Base-by-base conservation (phyloP, 2,113 vertebrate genomes). In the Xyrauchen texanus region DNA sequence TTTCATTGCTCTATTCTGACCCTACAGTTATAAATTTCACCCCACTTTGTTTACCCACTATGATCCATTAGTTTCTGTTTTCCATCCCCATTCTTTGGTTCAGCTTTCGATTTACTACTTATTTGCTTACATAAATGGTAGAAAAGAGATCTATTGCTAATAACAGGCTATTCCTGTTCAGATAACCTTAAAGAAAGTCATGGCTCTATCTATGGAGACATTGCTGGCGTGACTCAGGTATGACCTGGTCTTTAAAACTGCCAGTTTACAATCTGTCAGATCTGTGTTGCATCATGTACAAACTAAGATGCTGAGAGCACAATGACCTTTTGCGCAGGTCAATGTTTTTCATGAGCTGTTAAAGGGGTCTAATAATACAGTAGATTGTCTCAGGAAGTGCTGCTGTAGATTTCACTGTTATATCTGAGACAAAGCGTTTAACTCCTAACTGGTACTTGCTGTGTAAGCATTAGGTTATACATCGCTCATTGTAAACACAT, bases 201-300 rank as follows among this genome's bases (percentile, higher is more conserved):
- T 55, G 67, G 60, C 68, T 65, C 46, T 62, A 11, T 63, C 68
- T 64, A n/a, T n/a, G n/a, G 42, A 49, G 69, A 44, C 68, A 82
- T 13, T 63, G 12, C 70, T 66, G 65, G 3, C 21, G 71, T 71
- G 9, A 66, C 64, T 68, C 61, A 69, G 57, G 42, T 78, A 76
- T 81, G 69, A 53, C 66, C 60, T 67, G 79, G 66, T 66, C 79
- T 81, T 81, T 81, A 81, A 78, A 74, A 57, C 60, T 72, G 60
- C 58, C 70, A 65, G 63, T 49, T 67, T 65, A 71, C 81, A 61
- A 71, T 79, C 51, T 78, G 79, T 75, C 64, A 69, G 65, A 57
- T 79, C 63, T 58, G 57, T 68, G 75, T 71, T 57, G 55, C 52
- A 51, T 68, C 76, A 67, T 8, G 44, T 84, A 44, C 51, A 60